Conservation (phyloP, 35 echinoderm and acorn worm species). For the Heliocidaris tuberculata region DNA sequence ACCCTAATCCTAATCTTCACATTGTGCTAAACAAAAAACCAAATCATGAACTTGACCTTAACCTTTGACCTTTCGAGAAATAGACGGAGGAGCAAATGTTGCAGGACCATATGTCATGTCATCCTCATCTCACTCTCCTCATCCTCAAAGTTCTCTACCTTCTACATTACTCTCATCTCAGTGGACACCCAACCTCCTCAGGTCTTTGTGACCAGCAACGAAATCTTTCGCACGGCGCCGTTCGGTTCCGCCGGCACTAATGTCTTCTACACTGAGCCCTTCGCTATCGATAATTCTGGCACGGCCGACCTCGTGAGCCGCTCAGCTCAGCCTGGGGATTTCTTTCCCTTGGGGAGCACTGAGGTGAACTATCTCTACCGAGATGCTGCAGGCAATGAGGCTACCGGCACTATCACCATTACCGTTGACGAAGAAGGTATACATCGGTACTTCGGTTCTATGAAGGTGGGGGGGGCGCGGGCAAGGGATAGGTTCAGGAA, state of each 20-base stretch:
- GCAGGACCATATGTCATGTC: too few species aligned
- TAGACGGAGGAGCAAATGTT: too few species aligned
- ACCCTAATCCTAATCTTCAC: too few species aligned
- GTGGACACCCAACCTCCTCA: neutral
- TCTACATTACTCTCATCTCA: neutral
- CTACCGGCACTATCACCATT: neutral
- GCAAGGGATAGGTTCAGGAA: too few species aligned
- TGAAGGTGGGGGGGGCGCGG: neutral
- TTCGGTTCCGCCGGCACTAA: neutral
- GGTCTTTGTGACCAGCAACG: neutral
- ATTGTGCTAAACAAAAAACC: too few species aligned
- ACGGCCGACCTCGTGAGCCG: neutral
- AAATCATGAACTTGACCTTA: too few species aligned
- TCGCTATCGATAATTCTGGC: neutral
- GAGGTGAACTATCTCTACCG: neutral
- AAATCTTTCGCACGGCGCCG: neutral
- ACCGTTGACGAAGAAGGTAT: neutral
- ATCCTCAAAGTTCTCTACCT: too few species aligned
- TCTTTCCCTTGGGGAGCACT: neutral
- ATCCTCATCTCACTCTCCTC: too few species aligned
- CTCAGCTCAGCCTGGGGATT: neutral
- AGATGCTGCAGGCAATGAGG: neutral
- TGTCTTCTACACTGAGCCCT: neutral
- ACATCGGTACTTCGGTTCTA: neutral
- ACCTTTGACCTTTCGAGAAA: too few species aligned